phyloP scores from a whole-genome alignment of 2,797 vertebrate genomes.

The Psittacula echo region DNA sequence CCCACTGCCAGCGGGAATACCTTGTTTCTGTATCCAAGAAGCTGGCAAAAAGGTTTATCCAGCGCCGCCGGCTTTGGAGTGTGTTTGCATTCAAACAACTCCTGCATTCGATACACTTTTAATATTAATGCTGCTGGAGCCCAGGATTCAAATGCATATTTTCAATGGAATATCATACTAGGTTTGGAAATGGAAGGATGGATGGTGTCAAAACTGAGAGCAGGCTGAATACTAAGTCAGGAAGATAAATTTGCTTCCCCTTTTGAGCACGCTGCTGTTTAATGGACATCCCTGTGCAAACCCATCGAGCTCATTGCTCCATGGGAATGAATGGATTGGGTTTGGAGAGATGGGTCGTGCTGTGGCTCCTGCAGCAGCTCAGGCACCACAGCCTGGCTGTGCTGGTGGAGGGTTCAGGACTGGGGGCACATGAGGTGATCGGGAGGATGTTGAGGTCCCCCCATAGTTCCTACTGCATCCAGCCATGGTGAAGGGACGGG shows the following conservation, averaged over 20 bases:
- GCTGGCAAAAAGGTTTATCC: background rate
- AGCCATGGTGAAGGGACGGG: background rate
- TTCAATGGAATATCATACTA: constrained; percentile 58
- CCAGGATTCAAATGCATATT: constrained; percentile 2
- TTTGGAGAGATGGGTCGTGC: fast-evolving
- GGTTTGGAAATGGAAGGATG: constrained; percentile 40
- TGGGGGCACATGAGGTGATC: fast-evolving
- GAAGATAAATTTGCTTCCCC: background rate
- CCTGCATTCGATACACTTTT: background rate
- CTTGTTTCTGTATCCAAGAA: background rate
- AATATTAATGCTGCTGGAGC: constrained; percentile 47
- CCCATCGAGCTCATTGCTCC: fast-evolving
- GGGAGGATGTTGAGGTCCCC: fast-evolving
- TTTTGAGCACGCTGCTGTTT: background rate
- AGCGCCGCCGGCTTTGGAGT: background rate
- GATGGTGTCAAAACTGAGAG: background rate
- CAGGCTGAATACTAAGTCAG: background rate
- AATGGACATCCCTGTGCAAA: fast-evolving
- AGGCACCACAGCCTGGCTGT: background rate
- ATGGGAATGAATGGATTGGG: background rate
- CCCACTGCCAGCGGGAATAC: background rate
- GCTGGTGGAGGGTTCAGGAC: background rate
- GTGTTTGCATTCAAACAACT: constrained; percentile 15
- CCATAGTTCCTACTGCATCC: fast-evolving
- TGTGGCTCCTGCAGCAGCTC: fast-evolving